Evolutionary conservation across 2,113 vertebrate species (phyloP).

Genomic region (Pongo pygmaeus): DNA sequence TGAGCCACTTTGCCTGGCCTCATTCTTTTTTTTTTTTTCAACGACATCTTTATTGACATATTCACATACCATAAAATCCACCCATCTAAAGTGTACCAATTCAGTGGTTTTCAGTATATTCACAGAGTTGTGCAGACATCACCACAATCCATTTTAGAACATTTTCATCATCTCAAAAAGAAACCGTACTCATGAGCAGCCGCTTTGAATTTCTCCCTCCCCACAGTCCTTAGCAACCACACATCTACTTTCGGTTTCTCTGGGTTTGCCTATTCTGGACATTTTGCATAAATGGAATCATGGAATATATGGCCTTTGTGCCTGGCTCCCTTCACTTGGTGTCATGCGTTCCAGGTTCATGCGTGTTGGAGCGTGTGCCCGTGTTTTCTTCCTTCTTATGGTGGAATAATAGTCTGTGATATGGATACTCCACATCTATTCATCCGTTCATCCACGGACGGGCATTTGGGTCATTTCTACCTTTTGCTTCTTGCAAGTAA

Average conservation of each 20-base stretch:
- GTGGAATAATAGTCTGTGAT: too few species aligned
- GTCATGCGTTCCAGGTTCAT: background rate
- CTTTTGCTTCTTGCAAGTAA: background rate
- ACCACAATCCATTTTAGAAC: background rate
- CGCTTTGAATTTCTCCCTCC: background rate
- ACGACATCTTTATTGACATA: background rate
- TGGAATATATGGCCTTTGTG: background rate
- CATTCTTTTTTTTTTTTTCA: background rate
- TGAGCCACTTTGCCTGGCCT: background rate
- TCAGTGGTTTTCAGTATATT: background rate
- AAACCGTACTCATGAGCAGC: background rate
- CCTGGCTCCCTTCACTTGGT: background rate
- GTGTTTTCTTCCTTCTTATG: background rate
- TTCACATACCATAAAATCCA: background rate
- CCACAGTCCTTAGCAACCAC: background rate
- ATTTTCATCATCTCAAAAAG: background rate
- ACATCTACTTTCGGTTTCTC: background rate
- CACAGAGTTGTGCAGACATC: background rate
- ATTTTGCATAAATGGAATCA: background rate
- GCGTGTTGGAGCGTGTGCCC: fast-evolving
- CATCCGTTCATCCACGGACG: fast-evolving
- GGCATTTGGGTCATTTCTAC: background rate
- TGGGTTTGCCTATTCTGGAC: background rate
- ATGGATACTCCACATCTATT: too few species aligned
- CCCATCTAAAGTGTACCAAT: background rate